Base-by-base conservation (phyloP, 2,888 invertebrate genomes). In the Lithophane leautieri region DNA sequence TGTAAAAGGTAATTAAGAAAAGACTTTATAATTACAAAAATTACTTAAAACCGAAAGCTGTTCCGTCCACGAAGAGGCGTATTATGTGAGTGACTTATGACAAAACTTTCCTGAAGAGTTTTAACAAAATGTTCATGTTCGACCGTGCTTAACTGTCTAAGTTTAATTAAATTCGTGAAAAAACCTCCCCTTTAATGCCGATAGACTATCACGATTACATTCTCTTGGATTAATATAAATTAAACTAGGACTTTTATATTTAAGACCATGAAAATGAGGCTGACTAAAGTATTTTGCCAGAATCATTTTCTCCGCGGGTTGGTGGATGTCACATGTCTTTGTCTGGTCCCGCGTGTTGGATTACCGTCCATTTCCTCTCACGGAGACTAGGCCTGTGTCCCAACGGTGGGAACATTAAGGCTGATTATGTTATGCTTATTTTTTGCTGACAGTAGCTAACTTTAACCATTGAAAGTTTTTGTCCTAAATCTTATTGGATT, bases 151-250 rank as follows among this genome's bases (percentile, higher is more conserved):
- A 86, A 90, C 84, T 88, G 90, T 87, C 85, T 72, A 80, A 92
- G 86, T 92, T 92, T 91, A 92, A 92, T 92, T 92, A 90, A 89
- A 91, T 89, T 89, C 76, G 63, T 76, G 72, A 84, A 91, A 90
- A 90, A 91, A 85, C 61, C 70, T 79, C 47, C 73, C 82, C 54
- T 79, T 86, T 85, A 84, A 84, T 74, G 76, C 81, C 77, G 86
- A 88, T 89, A 81, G 80, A 83, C 84, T 81, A 83, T 82, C 78
- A 76, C 85, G 90, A 90, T 89, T 73, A 83, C 73, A 84, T 86
- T 82, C 71, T 83, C 70, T 78, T 67, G 71, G 80, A 85, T 84
- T 87, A 80, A 83, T 83, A 68, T 69, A 83, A 80, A 87, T 83
- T 87, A 74, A 86, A 82, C 11, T 72, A 63, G n/a, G 50, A 80